Evolutionary conservation across 2,113 vertebrate species (phyloP).

Genomic region (Orientallactaga bullata): DNA sequence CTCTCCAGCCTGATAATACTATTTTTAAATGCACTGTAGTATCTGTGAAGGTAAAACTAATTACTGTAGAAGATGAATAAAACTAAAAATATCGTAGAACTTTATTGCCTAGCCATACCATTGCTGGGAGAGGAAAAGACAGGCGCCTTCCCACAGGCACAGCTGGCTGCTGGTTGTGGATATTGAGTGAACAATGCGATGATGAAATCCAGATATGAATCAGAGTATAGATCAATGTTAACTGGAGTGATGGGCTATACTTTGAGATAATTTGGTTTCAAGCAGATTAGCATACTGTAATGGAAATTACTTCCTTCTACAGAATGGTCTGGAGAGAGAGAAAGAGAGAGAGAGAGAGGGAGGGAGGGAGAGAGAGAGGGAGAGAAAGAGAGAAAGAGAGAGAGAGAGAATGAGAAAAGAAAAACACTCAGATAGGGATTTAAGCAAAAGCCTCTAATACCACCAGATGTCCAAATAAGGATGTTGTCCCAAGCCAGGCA

Average conservation of each 20-base stretch:
- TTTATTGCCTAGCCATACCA: neutral
- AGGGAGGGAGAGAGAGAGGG: neutral
- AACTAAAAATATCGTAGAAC: neutral
- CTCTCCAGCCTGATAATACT: neutral
- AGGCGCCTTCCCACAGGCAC: neutral
- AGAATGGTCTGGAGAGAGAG: neutral
- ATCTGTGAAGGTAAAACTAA: neutral
- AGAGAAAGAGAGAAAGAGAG: neutral
- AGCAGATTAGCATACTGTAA: neutral
- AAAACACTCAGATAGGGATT: conserved; percentile 32
- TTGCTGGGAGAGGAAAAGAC: neutral
- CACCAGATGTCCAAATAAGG: conserved; percentile 47
- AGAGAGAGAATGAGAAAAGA: neutral
- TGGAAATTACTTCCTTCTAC: neutral
- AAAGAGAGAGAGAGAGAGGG: neutral
- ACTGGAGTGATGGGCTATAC: neutral
- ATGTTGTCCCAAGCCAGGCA: conserved; percentile 4
- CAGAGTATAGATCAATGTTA: neutral
- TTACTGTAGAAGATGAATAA: neutral
- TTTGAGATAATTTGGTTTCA: neutral
- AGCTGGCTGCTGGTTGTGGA: neutral
- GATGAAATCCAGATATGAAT: neutral
- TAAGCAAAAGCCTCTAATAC: conserved; percentile 28
- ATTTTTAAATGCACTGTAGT: conserved; percentile 2
- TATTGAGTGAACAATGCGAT: neutral